Evolutionary conservation across 2,113 vertebrate genomes (phyloP).

Genomic region (Gymnocephalus cernua): DNA sequence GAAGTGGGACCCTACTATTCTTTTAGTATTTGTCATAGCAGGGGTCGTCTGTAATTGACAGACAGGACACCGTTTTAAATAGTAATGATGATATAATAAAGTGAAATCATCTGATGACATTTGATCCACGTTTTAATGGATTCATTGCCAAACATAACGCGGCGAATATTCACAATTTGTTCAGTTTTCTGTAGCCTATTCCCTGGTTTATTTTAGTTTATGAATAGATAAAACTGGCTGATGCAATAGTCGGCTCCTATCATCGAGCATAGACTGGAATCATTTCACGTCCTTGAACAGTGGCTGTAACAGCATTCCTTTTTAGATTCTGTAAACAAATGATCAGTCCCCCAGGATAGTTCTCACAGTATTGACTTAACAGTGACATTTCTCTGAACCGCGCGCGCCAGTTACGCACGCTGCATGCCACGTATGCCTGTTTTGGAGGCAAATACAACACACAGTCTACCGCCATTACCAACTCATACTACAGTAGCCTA

Average conservation of each 20-base stretch:
- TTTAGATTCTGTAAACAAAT: background rate
- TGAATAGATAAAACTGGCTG: background rate
- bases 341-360: too few relatives aligned
- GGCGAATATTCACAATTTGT: background rate
- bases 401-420: background rate
- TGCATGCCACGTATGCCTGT: slow-evolving; percentile 73
- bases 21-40: background rate
- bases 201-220: background rate
- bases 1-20: too few relatives aligned
- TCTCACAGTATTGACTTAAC: background rate
- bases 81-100: background rate
- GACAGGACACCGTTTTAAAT: background rate
- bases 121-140: background rate
- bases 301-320: background rate
- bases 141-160: slow-evolving; percentile 13
- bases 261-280: too few relatives aligned
- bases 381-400: slow-evolving; percentile 2
- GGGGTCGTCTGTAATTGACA: background rate
- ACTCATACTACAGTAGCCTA: too few relatives aligned
- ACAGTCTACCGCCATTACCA: accelerated
- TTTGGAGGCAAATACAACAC: slow-evolving; percentile 24
- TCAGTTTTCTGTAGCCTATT: background rate
- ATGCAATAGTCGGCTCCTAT: slow-evolving; percentile 25
- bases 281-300: background rate
- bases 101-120: background rate